Conservation (phyloP, 2,113 vertebrate species). For the Emydocephalus ijimae region DNA sequence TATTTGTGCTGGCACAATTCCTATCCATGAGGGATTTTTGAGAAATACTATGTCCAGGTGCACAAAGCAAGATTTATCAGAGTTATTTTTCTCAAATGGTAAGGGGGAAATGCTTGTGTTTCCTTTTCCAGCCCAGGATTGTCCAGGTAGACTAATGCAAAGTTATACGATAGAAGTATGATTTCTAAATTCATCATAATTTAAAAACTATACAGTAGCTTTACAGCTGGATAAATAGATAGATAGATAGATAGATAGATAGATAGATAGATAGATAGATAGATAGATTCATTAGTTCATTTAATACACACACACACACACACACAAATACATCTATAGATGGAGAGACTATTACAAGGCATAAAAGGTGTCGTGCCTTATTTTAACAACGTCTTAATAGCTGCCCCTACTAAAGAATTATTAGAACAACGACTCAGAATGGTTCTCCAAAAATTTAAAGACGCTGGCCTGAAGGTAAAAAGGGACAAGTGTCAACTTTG, state of each 20-base stretch:
- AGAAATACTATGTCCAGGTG: background rate
- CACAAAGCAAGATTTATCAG: background rate
- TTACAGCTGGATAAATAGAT: background rate
- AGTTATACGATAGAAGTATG: background rate
- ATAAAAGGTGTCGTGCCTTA: too few species aligned
- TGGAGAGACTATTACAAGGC: too few species aligned
- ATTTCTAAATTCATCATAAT: background rate
- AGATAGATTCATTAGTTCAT: too few species aligned
- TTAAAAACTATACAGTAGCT: background rate
- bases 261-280: too few species aligned
- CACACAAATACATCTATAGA: too few species aligned
- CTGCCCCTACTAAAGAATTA: too few species aligned
- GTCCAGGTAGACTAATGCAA: background rate
- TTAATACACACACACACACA: too few species aligned
- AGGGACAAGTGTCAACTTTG: too few species aligned
- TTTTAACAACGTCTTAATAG: too few species aligned
- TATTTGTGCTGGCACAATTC: background rate
- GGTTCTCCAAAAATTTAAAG: too few species aligned
- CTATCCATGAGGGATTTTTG: background rate
- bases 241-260: background rate
- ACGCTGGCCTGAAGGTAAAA: too few species aligned
- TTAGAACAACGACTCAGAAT: too few species aligned
- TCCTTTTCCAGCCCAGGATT: background rate
- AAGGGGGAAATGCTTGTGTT: background rate
- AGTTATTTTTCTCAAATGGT: background rate